A percentile compares a stretch with the other conserved stretches of the same genome.
These are phyloP conservation scores for Caenorhabditis plicata DNA, from an alignment of 2,888 invertebrate species.

Conservation along the genomic window DNA sequence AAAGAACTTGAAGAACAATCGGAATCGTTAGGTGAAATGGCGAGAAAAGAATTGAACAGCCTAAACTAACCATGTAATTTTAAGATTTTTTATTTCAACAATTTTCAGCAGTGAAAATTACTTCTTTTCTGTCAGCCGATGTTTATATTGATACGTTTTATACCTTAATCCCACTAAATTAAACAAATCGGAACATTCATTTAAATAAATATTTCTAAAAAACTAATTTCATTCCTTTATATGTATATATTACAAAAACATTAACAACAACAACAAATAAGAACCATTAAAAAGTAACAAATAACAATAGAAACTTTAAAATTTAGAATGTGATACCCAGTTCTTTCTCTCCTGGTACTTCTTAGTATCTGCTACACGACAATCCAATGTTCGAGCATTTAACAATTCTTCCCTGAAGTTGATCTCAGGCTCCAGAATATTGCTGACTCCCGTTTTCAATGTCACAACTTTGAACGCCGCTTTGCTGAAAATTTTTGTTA, in stretches of 20 bases:
- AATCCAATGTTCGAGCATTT: slow-evolving; percentile 13
- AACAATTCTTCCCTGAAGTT: slow-evolving; percentile 27
- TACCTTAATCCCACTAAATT: too few relatives aligned
- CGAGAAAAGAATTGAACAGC: too few relatives aligned
- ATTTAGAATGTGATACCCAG: slow-evolving; percentile 12
- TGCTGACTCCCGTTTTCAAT: slow-evolving; percentile 13
- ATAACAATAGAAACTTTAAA: neutral
- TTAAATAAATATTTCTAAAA: neutral
- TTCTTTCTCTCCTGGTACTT: slow-evolving; percentile 8
- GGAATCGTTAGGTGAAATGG: too few relatives aligned
- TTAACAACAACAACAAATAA: neutral
- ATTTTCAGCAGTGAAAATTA: too few relatives aligned
- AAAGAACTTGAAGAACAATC: too few relatives aligned
- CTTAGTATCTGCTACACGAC: slow-evolving; percentile 6
- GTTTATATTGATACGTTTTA: too few relatives aligned
- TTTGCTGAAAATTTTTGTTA: slow-evolving; percentile 21
- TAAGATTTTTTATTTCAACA: too few relatives aligned
- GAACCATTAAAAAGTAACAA: neutral
- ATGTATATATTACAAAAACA: neutral
- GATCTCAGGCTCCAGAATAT: slow-evolving; percentile 16
- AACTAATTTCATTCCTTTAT: neutral
- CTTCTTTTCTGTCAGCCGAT: too few relatives aligned
- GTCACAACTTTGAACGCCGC: slow-evolving; percentile 27
- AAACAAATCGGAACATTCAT: neutral
- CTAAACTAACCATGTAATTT: too few relatives aligned